Evolutionary conservation across 2,888 invertebrate genomes (phyloP), one percentile per base, ranked within the genome.

Genomic region (Onchidella celtica): DNA sequence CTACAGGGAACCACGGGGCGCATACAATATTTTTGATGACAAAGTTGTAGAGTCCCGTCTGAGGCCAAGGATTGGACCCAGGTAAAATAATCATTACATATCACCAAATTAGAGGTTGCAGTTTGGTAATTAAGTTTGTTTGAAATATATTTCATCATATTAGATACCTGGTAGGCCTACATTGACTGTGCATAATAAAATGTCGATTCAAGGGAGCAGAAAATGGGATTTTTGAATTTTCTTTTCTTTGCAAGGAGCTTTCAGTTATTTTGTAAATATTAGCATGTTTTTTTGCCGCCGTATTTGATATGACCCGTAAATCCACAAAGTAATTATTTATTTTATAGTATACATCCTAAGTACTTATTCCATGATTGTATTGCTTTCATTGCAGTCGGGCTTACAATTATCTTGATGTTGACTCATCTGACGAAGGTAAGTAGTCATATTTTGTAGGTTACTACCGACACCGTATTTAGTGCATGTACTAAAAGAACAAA

Each of bases 391-490:
- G 59, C 84, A 85, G 85, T 40, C 70, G 83, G 57, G 83, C 85
- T 14, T 85, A 84, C 77, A 84, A 84, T 77, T 84, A 84, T 77
- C 78, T 85, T 65, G 81, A 83, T 77, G 84, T 68, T 29, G 85
- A 84, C 69, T 85, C 85, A 29, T 83, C 85, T 21, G 85, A 85
- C 75, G 85, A 85, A 79, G 85, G 84, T 85, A 79, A 70, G 83
- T 29, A 61, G 27, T 1, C 27, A 55, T 65, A 34, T 65, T 66
- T 59, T 59, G 55, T 32, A 17, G 61, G n/a, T 61, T 61, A 61
- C 61, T 17, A 47, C n/a, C n/a, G n/a, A n/a, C n/a, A n/a, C n/a
- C n/a, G n/a, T n/a, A n/a, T n/a, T n/a, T n/a, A n/a, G n/a, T n/a
- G n/a, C n/a, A n/a, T n/a, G n/a, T n/a, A n/a, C n/a, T n/a, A n/a